These are phyloP conservation scores for Stenurella melanura DNA, from an alignment of 2,888 invertebrate species.

Conservation along the genomic window DNA sequence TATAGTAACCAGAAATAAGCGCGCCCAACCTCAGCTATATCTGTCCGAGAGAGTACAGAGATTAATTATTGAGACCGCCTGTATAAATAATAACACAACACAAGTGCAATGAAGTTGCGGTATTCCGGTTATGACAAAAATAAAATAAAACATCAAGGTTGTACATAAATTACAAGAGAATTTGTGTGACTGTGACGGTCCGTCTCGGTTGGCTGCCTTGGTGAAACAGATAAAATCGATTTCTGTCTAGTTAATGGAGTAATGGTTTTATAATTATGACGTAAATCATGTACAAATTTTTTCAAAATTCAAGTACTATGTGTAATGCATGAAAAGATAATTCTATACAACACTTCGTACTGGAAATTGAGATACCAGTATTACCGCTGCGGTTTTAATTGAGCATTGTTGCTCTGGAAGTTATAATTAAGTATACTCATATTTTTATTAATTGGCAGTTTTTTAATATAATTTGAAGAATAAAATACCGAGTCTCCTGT, in stretches of 20 bases:
- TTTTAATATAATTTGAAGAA: conserved; percentile 26
- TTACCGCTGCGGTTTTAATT: conserved; percentile 1
- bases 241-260: conserved; percentile 48
- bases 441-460: conserved; percentile 30
- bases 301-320: conserved; percentile 19
- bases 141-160: conserved; percentile 53
- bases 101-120: conserved; percentile 46
- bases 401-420: conserved; percentile 16
- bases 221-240: conserved; percentile 53
- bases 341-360: conserved; percentile 14
- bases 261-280: conserved; percentile 51
- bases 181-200: conserved; percentile 56
- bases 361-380: not conserved
- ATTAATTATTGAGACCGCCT: not conserved
- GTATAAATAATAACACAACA: conserved; percentile 26
- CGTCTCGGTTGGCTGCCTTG: conserved; percentile 42
- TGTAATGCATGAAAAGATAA: not conserved
- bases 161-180: conserved; percentile 55
- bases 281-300: conserved; percentile 42
- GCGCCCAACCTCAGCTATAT: not conserved
- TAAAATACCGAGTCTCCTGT: conserved; percentile 24
- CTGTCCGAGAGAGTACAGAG: not conserved
- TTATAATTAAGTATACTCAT: conserved; percentile 13
- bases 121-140: conserved; percentile 52
- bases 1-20: no score